Evolutionary conservation across 2,888 invertebrate genomes (phyloP).

Genomic region (Melipona beecheii): DNA sequence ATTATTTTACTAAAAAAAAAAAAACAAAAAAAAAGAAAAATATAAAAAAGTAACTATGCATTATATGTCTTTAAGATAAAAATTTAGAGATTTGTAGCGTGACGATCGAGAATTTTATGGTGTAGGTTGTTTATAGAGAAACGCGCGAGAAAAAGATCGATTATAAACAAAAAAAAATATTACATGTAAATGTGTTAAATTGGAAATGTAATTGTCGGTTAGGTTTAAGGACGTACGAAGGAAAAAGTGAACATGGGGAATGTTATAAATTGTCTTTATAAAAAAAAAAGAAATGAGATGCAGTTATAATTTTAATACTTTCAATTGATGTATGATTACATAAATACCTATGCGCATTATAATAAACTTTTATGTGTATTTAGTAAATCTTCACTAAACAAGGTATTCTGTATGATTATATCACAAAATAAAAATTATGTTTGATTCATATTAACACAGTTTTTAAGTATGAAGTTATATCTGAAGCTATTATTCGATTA

Average conservation of each 20-base stretch:
- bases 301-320: constrained; percentile 77
- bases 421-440: constrained; percentile 76
- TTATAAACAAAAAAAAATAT: constrained; percentile 59
- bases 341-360: constrained; percentile 76
- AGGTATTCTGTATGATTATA: constrained; percentile 78
- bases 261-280: constrained; percentile 80
- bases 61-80: constrained; percentile 72
- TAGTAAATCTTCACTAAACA: constrained; percentile 73
- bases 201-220: constrained; percentile 74
- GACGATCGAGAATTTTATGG: constrained; percentile 67
- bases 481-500: constrained; percentile 31
- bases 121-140: constrained; percentile 74
- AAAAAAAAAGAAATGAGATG: constrained; percentile 50
- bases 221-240: constrained; percentile 64
- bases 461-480: constrained; percentile 35
- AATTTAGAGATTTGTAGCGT: constrained; percentile 77
- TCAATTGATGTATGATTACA: constrained; percentile 76
- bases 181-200: constrained; percentile 72
- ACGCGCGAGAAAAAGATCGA: constrained; percentile 67
- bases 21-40: neutral
- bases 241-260: constrained; percentile 70
- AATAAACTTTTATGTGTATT: constrained; percentile 77
- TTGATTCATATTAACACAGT: constrained; percentile 73
- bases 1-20: constrained; percentile 2
- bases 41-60: constrained; percentile 59